Evolutionary conservation across 2,797 vertebrate genomes (phyloP).

Genomic region (Cirrhinus mrigala): DNA sequence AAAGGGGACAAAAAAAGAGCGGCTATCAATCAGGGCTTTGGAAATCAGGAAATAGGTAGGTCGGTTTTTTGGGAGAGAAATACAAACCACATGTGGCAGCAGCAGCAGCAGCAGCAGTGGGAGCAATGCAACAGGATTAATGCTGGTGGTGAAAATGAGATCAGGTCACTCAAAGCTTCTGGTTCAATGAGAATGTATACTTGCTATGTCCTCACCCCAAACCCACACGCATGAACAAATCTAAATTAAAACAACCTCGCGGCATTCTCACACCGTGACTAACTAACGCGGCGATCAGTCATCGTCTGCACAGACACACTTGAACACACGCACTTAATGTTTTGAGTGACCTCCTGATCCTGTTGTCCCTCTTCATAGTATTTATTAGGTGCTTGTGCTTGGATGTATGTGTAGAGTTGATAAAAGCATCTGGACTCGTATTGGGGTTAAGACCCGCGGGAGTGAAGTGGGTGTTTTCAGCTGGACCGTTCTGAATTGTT

Average conservation of each 20-base stretch:
- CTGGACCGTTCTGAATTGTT: slow-evolving; percentile 56
- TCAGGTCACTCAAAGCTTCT: slow-evolving; percentile 59
- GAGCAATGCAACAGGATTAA: slow-evolving; percentile 63
- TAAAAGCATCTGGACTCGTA: slow-evolving; percentile 51
- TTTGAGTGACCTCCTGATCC: slow-evolving; percentile 50
- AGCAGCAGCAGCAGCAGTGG: slow-evolving; percentile 64
- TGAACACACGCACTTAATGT: slow-evolving; percentile 28
- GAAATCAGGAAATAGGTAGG: slow-evolving; percentile 59
- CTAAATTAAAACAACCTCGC: slow-evolving; percentile 27
- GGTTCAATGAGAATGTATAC: slow-evolving; percentile 44
- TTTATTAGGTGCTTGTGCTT: slow-evolving; percentile 49
- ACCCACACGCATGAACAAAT: slow-evolving; percentile 31
- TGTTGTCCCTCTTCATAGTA: slow-evolving; percentile 23
- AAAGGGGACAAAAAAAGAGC: slow-evolving; percentile 30
- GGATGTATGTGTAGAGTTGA: slow-evolving; percentile 46
- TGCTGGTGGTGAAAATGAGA: slow-evolving; percentile 57
- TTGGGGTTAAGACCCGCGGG: slow-evolving; percentile 42
- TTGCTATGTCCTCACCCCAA: slow-evolving; percentile 14
- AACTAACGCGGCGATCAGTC: slow-evolving; percentile 29
- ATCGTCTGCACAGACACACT: slow-evolving; percentile 34
- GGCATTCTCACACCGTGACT: slow-evolving; percentile 26
- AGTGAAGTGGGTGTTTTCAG: slow-evolving; percentile 58
- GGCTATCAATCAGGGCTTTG: slow-evolving; percentile 61
- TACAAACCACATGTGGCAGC: slow-evolving; percentile 61
- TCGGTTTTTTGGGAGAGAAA: slow-evolving; percentile 56